Percentiles rank a stretch among this genome's conserved stretches.
phyloP scores from a whole-genome alignment of 2,113 vertebrate genomes.

The pig (Sus scrofa) region T2T-Sscrofa CM000830.6:40308001-40308500 shows the following conservation, averaged over 20 bases:
- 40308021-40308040: slow-evolving; percentile 97
- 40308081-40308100: slow-evolving; percentile 99
- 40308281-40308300: slow-evolving; percentile 49
- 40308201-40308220: background rate
- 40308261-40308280: background rate
- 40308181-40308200: slow-evolving; percentile 69
- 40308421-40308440: slow-evolving; percentile 58
- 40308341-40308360: background rate
- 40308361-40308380: accelerated
- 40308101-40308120: slow-evolving; percentile 99
- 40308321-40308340: background rate
- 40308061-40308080: slow-evolving; percentile 99
- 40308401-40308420: background rate
- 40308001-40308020: slow-evolving; percentile 99
- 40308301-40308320: background rate
- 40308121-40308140: slow-evolving; percentile 99
- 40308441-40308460: slow-evolving; percentile 1
- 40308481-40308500: background rate
- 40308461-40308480: slow-evolving; percentile 57
- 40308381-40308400: background rate
- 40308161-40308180: slow-evolving; percentile 98
- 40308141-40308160: slow-evolving; percentile 99
- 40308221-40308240: slow-evolving; percentile 78
- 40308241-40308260: slow-evolving; percentile 60
- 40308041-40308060: slow-evolving; percentile 97